Base-by-base conservation (phyloP, 2,888 invertebrate genomes). In the Catocala sponsa region DNA sequence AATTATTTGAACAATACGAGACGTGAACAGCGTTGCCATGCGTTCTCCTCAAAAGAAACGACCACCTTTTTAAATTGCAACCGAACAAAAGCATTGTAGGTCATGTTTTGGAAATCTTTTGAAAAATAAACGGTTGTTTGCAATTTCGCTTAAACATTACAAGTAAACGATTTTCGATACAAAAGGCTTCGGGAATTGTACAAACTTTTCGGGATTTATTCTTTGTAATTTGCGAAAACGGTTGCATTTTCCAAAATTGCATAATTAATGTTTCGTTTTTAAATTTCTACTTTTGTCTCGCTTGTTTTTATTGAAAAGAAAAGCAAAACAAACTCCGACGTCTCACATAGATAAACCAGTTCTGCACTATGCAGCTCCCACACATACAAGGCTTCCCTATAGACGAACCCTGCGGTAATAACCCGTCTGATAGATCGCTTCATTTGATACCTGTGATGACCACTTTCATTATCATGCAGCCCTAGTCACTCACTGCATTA, bases 331-430 rank as follows among this genome's bases (percentile, higher is more conserved):
- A 77, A 81, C 77, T 70, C 66, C 74, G 72, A 77, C 80, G 61
- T 63, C 63, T 70, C 74, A 80, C 85, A 88, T 91, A 91, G 90
- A 85, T 82, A 87, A 92, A 92, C 92, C 89, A 81, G 91, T 91
- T 89, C 79, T 79, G 83, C 81, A 80, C 79, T 81, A 79, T 78
- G 80, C 81, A 65, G 86, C 88, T 93, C 92, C 91, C 94, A 93
- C 94, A 92, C 92, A 86, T 87, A 67, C 77, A 84, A 80, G 92
- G 92, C 90, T 93, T 93, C 93, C 81, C 87, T 86, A 63, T 73
- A 83, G 79, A 75, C 82, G 68, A 81, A 83, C 79, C 84, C 87
- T 93, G 90, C 83, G 90, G 89, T 90, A 86, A 87, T 85, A 81
- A 86, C 85, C 83, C 82, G 83, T 75, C 80, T 81, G 87, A 88